Conservation (phyloP, 2,113 vertebrate genomes). For the Malurus melanocephalus region DNA sequence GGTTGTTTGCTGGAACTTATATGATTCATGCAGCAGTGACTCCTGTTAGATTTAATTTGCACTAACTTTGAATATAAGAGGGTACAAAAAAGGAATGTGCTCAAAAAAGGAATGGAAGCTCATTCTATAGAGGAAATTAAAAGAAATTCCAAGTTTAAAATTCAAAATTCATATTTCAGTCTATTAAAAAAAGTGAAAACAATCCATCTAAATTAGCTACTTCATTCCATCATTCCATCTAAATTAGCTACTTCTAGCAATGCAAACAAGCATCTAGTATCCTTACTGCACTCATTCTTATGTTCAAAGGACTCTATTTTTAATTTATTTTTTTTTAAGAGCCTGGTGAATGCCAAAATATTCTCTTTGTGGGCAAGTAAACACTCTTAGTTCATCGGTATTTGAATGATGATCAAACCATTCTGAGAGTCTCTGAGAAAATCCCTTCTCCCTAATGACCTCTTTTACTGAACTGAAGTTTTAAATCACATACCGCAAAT, state of each 20-base stretch:
- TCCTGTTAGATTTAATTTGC: background rate
- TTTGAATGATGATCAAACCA: constrained; percentile 9
- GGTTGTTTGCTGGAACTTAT: background rate
- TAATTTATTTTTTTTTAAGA: background rate
- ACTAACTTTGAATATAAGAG: background rate
- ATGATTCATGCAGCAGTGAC: background rate
- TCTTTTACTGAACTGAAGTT: background rate
- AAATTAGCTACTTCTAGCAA: background rate
- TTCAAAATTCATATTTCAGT: background rate
- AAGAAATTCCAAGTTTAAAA: background rate
- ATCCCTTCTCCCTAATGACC: background rate
- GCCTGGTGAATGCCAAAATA: background rate
- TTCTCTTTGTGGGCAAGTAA: background rate
- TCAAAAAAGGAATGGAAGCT: background rate
- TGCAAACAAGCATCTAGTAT: background rate
- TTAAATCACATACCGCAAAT: background rate
- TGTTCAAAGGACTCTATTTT: background rate
- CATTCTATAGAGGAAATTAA: background rate
- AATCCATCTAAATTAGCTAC: too few relatives aligned
- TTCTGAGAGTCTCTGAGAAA: background rate
- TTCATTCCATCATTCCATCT: background rate
- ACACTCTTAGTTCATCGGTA: background rate
- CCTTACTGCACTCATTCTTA: background rate
- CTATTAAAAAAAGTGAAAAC: background rate
- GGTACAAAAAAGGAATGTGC: background rate